Percentiles rank a stretch among this genome's conserved stretches.
Conservation (phyloP, 2,888 invertebrate species). For the Amblyjoppa fuscipennis region DNA sequence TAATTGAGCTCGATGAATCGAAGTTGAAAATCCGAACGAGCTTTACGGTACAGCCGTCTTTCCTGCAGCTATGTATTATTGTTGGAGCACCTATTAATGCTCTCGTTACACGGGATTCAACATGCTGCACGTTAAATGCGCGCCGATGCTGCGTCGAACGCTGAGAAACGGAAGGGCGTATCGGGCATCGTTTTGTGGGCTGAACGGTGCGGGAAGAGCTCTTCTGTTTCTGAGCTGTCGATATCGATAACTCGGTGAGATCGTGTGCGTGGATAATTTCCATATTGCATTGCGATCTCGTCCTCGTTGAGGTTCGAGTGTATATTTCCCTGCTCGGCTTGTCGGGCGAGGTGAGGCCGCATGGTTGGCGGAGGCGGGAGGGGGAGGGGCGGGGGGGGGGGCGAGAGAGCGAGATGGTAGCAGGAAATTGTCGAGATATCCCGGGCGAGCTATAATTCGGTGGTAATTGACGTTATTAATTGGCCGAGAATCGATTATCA, state of each 20-base stretch:
- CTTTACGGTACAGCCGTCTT: slow-evolving; percentile 35
- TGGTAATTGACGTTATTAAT: slow-evolving; percentile 71
- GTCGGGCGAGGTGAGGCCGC: slow-evolving; percentile 8
- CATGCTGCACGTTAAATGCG: neutral
- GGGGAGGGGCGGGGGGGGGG: neutral
- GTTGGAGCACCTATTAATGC: slow-evolving; percentile 48
- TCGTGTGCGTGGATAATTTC: slow-evolving; percentile 58
- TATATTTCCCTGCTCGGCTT: slow-evolving; percentile 45
- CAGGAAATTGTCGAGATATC: slow-evolving; percentile 69
- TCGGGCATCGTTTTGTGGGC: no score
- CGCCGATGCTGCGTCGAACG: neutral
- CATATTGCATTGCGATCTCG: slow-evolving; percentile 60
- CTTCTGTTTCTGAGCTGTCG: neutral
- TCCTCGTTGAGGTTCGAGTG: slow-evolving; percentile 45
- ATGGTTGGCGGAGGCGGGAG: neutral
- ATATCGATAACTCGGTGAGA: slow-evolving; percentile 47
- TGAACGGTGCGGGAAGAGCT: no score
- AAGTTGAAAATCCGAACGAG: slow-evolving; percentile 35
- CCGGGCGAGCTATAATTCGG: slow-evolving; percentile 68
- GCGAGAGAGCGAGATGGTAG: slow-evolving; percentile 44
- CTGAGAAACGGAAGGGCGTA: neutral
- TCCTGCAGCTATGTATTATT: slow-evolving; percentile 41
- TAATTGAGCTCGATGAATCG: slow-evolving; percentile 60
- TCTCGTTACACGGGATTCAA: slow-evolving; percentile 49
- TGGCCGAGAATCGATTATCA: slow-evolving; percentile 70